Percentiles rank a stretch among this genome's conserved stretches.
phyloP scores from a whole-genome alignment of 2,797 vertebrate species.

The Ptychobarbus kaznakovi region DNA sequence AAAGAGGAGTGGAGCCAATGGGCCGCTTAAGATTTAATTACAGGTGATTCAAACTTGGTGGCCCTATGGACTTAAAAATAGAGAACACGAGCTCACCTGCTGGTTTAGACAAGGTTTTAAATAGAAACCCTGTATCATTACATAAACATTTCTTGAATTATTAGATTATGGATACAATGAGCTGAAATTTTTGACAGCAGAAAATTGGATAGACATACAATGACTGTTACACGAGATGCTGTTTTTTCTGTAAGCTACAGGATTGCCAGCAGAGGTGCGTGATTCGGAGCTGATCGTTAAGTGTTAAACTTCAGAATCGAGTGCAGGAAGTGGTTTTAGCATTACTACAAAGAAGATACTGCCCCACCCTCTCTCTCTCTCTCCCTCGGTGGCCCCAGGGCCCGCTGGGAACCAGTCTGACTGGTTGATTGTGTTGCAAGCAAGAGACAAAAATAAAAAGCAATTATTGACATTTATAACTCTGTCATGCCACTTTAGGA shows the following conservation, averaged over 20 bases:
- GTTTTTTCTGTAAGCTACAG: not conserved
- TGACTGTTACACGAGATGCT: not conserved
- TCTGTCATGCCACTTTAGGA: slow-evolving; percentile 5
- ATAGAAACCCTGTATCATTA: not conserved
- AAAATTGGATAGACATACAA: not conserved
- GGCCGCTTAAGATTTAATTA: slow-evolving; percentile 47
- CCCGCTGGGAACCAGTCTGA: slow-evolving; percentile 75
- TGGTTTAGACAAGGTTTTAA: not conserved
- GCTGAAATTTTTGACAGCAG: not conserved
- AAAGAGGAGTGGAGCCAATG: slow-evolving; percentile 23
- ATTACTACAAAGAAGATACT: slow-evolving; percentile 35
- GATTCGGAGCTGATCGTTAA: not conserved
- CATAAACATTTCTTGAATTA: not conserved
- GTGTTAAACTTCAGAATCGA: slow-evolving; percentile 11
- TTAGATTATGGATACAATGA: not conserved
- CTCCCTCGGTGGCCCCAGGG: slow-evolving; percentile 63
- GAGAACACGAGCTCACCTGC: not conserved
- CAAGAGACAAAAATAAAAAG: slow-evolving; percentile 44
- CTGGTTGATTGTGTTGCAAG: slow-evolving; percentile 68
- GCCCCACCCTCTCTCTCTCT: slow-evolving; percentile 43
- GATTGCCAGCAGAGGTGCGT: not conserved
- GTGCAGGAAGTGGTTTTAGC: slow-evolving; percentile 27
- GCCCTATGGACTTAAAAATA: slow-evolving; percentile 18
- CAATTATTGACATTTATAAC: slow-evolving; percentile 49
- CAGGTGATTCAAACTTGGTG: slow-evolving; percentile 27